Percentiles rank a stretch among this genome's conserved stretches.
These are phyloP conservation scores for Pediacus dermestoides DNA, from an alignment of 2,888 invertebrate genomes.

Conservation along the genomic window DNA sequence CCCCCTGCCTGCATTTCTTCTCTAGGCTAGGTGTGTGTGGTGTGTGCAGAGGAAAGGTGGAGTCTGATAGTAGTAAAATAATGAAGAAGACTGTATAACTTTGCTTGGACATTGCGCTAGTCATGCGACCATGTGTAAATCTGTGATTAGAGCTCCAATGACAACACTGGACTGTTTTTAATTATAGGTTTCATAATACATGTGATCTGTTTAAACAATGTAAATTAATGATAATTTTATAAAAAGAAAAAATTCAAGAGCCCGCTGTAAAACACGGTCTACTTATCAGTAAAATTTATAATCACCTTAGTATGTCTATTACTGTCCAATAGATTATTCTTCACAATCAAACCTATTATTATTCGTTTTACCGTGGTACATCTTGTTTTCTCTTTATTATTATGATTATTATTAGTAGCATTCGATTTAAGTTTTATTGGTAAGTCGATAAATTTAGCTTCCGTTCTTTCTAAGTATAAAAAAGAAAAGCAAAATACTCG, in stretches of 20 bases:
- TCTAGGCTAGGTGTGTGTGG: too few relatives aligned
- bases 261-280: conserved; percentile 17
- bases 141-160: conserved; percentile 51
- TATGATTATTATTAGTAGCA: conserved; percentile 18
- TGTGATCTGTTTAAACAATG: conserved; percentile 43
- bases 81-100: conserved; percentile 20
- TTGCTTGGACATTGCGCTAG: conserved; percentile 49
- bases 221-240: conserved; percentile 25
- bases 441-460: conserved; percentile 32
- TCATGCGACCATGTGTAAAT: conserved; percentile 51
- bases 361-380: conserved; percentile 19
- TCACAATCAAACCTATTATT: too few relatives aligned
- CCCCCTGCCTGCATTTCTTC: conserved; percentile 1
- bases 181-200: conserved; percentile 37
- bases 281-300: conserved; percentile 16
- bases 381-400: conserved; percentile 14
- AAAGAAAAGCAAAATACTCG: too few relatives aligned
- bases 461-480: conserved; percentile 28
- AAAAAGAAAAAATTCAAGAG: conserved; percentile 18
- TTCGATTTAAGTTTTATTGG: conserved; percentile 22
- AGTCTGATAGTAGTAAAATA: not conserved
- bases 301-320: not conserved
- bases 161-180: conserved; percentile 45
- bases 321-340: too few relatives aligned
- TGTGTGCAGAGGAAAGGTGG: too few relatives aligned